Evolutionary conservation across 1,140 invertebrate species (phyloP).

Genomic region (Caligus rogercresseyi): DNA sequence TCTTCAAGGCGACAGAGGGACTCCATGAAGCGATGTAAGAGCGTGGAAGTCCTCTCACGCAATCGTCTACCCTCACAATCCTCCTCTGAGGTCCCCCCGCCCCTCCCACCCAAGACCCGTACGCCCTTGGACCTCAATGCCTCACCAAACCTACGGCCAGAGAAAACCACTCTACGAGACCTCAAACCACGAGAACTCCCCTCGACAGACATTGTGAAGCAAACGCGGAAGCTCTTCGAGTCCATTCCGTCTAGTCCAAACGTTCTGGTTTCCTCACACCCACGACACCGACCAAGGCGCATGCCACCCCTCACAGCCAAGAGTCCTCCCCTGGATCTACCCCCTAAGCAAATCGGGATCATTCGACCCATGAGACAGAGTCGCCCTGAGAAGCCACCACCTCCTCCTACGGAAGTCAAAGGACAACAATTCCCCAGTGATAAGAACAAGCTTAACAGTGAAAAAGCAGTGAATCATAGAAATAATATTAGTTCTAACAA

Average conservation of each 20-base stretch:
- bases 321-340: conserved; percentile 9
- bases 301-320: neutral
- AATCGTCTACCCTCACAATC: neutral
- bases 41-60: conserved; percentile 11
- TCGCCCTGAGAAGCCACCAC: neutral
- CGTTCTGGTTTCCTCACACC: neutral
- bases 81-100: neutral
- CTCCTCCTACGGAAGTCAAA: neutral
- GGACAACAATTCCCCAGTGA: neutral
- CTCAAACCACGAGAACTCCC: conserved; percentile 7
- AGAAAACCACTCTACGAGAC: neutral
- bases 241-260: neutral
- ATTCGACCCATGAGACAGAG: neutral
- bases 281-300: neutral
- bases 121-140: neutral
- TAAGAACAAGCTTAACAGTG: neutral
- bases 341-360: conserved; percentile 11
- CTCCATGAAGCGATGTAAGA: conserved; percentile 15
- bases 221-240: conserved; percentile 18
- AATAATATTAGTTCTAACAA: too few species aligned
- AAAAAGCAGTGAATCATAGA: neutral
- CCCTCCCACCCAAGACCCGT: conserved; percentile 1
- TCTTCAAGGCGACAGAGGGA: neutral
- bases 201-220: conserved; percentile 16
- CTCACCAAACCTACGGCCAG: neutral